These are phyloP conservation scores for Alosa alosa DNA, from an alignment of 2,113 vertebrate genomes.

Conservation along the genomic window DNA sequence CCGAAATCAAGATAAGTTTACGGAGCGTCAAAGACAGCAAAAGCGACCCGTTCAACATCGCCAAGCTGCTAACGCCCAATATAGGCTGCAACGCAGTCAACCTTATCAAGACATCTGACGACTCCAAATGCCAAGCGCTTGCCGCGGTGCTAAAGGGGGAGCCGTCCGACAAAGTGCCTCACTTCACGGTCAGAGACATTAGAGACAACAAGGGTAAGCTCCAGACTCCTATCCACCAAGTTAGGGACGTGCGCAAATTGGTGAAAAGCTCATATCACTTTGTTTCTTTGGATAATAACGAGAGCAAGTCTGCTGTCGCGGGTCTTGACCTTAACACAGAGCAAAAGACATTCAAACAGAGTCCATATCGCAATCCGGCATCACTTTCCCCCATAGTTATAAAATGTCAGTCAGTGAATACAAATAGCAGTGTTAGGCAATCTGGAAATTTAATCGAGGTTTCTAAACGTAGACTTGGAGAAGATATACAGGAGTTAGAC, in stretches of 20 bases:
- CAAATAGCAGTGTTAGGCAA: slow-evolving; percentile 61
- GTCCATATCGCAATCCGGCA: slow-evolving; percentile 50
- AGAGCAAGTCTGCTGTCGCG: slow-evolving; percentile 58
- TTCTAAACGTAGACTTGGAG: slow-evolving; percentile 34
- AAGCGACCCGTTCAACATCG: slow-evolving; percentile 76
- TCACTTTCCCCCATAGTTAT: slow-evolving; percentile 88
- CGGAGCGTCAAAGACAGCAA: slow-evolving; percentile 72
- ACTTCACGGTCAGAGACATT: slow-evolving; percentile 88
- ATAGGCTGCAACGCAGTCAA: slow-evolving; percentile 56
- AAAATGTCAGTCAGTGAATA: slow-evolving; percentile 87
- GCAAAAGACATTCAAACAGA: slow-evolving; percentile 69
- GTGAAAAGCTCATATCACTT: slow-evolving; percentile 88
- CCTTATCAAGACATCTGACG: slow-evolving; percentile 65
- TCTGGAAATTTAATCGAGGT: slow-evolving; percentile 53
- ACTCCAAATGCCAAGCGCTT: slow-evolving; percentile 61
- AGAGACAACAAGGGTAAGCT: slow-evolving; percentile 82
- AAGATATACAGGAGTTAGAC: slow-evolving; percentile 48
- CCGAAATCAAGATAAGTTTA: slow-evolving; percentile 90
- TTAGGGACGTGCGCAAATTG: slow-evolving; percentile 90
- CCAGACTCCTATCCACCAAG: slow-evolving; percentile 87
- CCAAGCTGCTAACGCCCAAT: slow-evolving; percentile 80
- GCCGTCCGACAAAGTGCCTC: slow-evolving; percentile 82
- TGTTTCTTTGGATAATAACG: slow-evolving; percentile 80
- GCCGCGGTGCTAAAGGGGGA: slow-evolving; percentile 72
- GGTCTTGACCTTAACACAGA: slow-evolving; percentile 69